Conservation (phyloP, 2,113 vertebrate genomes). For the Eolophus roseicapilla region DNA sequence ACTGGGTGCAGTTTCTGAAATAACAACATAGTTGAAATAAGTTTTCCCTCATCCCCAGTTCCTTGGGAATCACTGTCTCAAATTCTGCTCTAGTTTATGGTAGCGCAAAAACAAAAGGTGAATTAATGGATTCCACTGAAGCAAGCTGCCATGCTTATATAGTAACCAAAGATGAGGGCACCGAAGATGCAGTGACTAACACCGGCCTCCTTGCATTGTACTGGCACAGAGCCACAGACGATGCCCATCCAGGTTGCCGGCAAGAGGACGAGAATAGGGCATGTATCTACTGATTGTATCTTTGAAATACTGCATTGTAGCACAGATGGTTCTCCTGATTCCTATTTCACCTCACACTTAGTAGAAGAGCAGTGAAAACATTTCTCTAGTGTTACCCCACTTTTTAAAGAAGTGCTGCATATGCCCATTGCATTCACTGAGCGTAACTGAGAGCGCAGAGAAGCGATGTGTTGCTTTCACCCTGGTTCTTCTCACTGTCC, state of each 20-base stretch:
- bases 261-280: neutral
- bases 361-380: neutral
- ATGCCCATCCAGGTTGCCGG: neutral
- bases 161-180: neutral
- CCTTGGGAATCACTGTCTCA: neutral
- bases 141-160: neutral
- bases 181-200: neutral
- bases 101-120: neutral
- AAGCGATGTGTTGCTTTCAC: neutral
- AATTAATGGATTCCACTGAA: neutral
- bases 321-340: neutral
- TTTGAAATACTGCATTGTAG: neutral
- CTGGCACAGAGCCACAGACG: neutral
- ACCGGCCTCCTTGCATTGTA: fast-evolving
- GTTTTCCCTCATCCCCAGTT: neutral
- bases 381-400: neutral
- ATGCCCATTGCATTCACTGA: neutral
- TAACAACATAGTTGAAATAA: neutral
- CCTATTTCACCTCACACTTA: neutral
- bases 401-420: neutral
- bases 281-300: fast-evolving
- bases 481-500: neutral
- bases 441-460: fast-evolving
- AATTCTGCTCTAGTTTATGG: neutral
- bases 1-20: neutral